phyloP scores from a whole-genome alignment of 2,113 vertebrate species.

The Hypomesus transpacificus region DNA sequence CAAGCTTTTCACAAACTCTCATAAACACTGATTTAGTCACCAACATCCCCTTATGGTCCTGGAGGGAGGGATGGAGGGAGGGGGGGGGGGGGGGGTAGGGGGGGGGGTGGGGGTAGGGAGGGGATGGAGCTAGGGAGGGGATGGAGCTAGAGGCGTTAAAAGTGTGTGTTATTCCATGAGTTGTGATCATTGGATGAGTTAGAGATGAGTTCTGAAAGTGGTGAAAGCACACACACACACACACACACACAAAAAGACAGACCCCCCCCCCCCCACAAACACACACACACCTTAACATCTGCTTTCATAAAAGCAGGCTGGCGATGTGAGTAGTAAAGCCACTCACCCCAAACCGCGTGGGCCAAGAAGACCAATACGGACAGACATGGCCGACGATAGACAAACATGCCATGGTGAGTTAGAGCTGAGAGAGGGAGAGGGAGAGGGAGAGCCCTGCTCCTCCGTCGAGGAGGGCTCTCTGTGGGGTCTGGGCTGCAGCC shows the following conservation, averaged over 20 bases:
- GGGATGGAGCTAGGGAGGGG: too few relatives aligned
- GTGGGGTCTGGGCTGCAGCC: slow-evolving; percentile 4
- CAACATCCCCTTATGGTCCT: neutral
- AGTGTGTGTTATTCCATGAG: neutral
- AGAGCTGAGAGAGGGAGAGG: slow-evolving; percentile 18
- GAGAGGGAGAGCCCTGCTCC: slow-evolving; percentile 9
- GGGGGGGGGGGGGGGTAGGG: too few relatives aligned
- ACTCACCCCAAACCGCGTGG: neutral
- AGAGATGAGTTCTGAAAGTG: neutral
- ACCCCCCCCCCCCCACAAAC: neutral
- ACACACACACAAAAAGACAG: neutral
- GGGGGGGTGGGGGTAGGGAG: too few relatives aligned
- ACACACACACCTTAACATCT: neutral
- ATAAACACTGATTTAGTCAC: neutral
- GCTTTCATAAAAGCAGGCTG: neutral
- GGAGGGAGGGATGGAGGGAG: too few relatives aligned
- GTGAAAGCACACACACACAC: neutral
- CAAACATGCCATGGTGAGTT: slow-evolving; percentile 2
- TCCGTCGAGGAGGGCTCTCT: neutral
- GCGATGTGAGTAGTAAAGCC: slow-evolving; percentile 10
- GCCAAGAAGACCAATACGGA: neutral
- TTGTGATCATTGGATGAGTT: neutral
- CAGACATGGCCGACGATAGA: neutral
- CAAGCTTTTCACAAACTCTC: neutral
- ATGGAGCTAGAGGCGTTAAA: neutral